Conservation (phyloP, 2,888 invertebrate genomes). For the Cinara cedri region DNA sequence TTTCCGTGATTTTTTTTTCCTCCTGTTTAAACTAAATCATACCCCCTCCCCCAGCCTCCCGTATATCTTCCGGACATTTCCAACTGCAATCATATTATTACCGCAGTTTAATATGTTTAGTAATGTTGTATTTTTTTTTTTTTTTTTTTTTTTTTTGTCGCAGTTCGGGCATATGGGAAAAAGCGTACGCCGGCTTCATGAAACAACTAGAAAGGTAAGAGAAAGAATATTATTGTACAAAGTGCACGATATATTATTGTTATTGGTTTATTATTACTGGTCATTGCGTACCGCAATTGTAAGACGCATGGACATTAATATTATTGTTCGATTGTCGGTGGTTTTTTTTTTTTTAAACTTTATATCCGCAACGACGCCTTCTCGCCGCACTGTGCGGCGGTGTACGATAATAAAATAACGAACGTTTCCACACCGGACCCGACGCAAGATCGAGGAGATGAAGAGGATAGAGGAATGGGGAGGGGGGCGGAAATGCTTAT, state of each 20-base stretch:
- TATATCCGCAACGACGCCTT: constrained; percentile 24
- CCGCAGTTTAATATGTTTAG: too few relatives aligned
- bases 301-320: too few relatives aligned
- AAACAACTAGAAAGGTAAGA: constrained; percentile 92
- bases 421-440: constrained; percentile 2
- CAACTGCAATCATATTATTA: too few relatives aligned
- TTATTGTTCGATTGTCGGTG: too few relatives aligned
- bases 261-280: not conserved
- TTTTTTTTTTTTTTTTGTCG: constrained; percentile 59
- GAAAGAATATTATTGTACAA: constrained; percentile 14
- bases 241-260: not conserved
- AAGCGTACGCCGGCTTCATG: constrained; percentile 92
- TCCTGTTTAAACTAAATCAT: too few relatives aligned
- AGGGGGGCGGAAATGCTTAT: constrained; percentile 9
- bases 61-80: not conserved
- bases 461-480: too few relatives aligned
- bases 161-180: constrained; percentile 90
- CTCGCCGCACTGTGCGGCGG: not conserved
- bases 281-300: too few relatives aligned
- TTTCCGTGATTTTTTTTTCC: too few relatives aligned
- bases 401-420: constrained; percentile 28
- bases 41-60: too few relatives aligned
- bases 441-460: constrained; percentile 2
- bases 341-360: not conserved
- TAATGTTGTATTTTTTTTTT: too few relatives aligned